A percentile compares a stretch with the other conserved stretches of the same genome.
phyloP scores from a whole-genome alignment of 2,797 vertebrate genomes.

The Xyrichtys novacula region DNA sequence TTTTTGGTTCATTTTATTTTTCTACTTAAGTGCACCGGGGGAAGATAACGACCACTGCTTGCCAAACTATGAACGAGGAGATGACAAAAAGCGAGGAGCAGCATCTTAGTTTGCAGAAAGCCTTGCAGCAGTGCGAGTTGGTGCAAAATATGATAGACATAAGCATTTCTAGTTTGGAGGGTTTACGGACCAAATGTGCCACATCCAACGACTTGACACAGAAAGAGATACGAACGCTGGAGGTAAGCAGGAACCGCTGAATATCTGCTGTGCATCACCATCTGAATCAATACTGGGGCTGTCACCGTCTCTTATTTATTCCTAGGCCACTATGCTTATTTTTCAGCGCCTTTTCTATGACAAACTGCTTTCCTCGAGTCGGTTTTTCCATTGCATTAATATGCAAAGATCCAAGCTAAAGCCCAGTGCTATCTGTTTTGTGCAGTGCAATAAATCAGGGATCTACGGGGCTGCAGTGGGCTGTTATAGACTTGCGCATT shows the following conservation, averaged over 20 bases:
- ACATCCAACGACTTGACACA: constrained; percentile 99
- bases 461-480: constrained; percentile 85
- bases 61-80: constrained; percentile 95
- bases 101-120: constrained; percentile 96
- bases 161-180: constrained; percentile 98
- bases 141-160: constrained; percentile 99
- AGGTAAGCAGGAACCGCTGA: constrained; percentile 85
- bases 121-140: constrained; percentile 98
- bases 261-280: constrained; percentile 55
- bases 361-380: neutral
- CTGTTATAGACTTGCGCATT: constrained; percentile 90
- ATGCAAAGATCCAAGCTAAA: constrained; percentile 46
- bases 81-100: constrained; percentile 94
- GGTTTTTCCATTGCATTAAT: constrained; percentile 30
- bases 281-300: constrained; percentile 56
- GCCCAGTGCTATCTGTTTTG: constrained; percentile 62
- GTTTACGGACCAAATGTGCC: constrained; percentile 98
- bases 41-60: constrained; percentile 69
- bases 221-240: constrained; percentile 96
- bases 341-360: neutral
- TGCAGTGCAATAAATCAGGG: constrained; percentile 84
- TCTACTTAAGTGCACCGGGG: constrained; percentile 55
- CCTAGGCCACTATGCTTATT: constrained; percentile 67
- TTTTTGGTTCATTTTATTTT: constrained; percentile 15
- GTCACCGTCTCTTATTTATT: constrained; percentile 54